Evolutionary conservation across 1,140 invertebrate species (phyloP).

Genomic region (Tribolium madens): DNA sequence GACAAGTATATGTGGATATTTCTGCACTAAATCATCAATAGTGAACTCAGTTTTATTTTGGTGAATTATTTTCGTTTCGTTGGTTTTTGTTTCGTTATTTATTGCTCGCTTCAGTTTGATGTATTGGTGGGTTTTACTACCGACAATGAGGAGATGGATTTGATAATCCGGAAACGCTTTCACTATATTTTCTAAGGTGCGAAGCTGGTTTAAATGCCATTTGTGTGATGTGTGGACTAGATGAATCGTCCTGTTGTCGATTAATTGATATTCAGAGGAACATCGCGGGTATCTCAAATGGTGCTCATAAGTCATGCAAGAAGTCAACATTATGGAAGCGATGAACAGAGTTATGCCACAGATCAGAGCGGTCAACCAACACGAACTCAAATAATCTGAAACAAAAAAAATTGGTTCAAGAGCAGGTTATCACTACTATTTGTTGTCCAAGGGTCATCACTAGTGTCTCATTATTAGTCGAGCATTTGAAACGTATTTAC

Average conservation of each 20-base stretch:
- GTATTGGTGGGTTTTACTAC: background rate
- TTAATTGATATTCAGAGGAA: slow-evolving; percentile 22
- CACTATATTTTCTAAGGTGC: slow-evolving; percentile 54
- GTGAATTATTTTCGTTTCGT: background rate
- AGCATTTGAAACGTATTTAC: too few relatives aligned
- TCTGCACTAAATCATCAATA: slow-evolving; percentile 48
- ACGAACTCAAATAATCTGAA: slow-evolving; percentile 58
- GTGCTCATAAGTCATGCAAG: slow-evolving; percentile 44
- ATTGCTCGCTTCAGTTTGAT: background rate
- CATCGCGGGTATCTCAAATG: slow-evolving; percentile 50
- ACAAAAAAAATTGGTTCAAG: slow-evolving; percentile 45
- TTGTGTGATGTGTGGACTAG: slow-evolving; percentile 54
- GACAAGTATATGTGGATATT: slow-evolving; percentile 51
- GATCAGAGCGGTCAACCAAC: slow-evolving; percentile 56
- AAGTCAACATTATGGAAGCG: slow-evolving; percentile 54
- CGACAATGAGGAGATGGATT: slow-evolving; percentile 32
- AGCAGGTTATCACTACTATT: background rate
- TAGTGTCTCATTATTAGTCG: background rate
- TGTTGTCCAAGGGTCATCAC: too few relatives aligned
- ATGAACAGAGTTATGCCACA: slow-evolving; percentile 52
- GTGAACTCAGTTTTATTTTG: slow-evolving; percentile 10
- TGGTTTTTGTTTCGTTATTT: too few relatives aligned
- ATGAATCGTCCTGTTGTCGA: slow-evolving; percentile 57
- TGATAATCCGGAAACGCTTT: slow-evolving; percentile 41
- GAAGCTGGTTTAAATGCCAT: slow-evolving; percentile 54